Conservation (phyloP, 2,113 vertebrate genomes). For the Solea senegalensis region DNA sequence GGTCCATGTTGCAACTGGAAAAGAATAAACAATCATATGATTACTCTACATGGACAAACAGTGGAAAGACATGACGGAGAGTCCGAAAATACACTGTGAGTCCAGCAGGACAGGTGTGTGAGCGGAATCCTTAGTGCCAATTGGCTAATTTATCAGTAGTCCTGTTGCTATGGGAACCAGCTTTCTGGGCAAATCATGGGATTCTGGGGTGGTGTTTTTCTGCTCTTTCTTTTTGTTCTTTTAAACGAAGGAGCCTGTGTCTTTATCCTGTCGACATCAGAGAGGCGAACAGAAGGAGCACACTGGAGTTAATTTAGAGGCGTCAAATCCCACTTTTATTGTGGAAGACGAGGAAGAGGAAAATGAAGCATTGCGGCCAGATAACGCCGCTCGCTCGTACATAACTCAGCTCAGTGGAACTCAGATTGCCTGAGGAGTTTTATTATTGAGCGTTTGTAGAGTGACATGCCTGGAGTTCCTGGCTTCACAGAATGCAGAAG, state of each 20-base stretch:
- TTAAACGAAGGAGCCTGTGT: constrained; percentile 74
- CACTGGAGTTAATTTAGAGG: constrained; percentile 9
- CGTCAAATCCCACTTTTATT: constrained; percentile 32
- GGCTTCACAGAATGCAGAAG: too few species aligned
- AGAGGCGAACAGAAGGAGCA: not conserved
- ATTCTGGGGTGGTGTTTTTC: constrained; percentile 71
- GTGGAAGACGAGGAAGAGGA: not conserved
- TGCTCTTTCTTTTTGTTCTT: constrained; percentile 12
- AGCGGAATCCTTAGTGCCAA: constrained; percentile 81
- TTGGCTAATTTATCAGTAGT: constrained; percentile 86
- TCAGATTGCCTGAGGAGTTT: too few species aligned
- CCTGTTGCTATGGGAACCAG: constrained; percentile 85
- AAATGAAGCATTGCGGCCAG: not conserved
- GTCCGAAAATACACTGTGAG: constrained; percentile 35
- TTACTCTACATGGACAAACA: not conserved
- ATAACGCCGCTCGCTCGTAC: too few species aligned
- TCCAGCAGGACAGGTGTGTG: constrained; percentile 76
- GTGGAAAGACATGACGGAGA: constrained; percentile 20
- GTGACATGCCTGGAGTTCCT: too few species aligned
- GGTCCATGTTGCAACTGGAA: too few species aligned
- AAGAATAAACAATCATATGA: not conserved
- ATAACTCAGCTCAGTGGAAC: too few species aligned
- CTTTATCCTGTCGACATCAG: constrained; percentile 41
- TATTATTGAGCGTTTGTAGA: too few species aligned
- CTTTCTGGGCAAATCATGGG: constrained; percentile 78